phyloP scores from a whole-genome alignment of 2,888 invertebrate species.

The Thera obeliscata region DNA sequence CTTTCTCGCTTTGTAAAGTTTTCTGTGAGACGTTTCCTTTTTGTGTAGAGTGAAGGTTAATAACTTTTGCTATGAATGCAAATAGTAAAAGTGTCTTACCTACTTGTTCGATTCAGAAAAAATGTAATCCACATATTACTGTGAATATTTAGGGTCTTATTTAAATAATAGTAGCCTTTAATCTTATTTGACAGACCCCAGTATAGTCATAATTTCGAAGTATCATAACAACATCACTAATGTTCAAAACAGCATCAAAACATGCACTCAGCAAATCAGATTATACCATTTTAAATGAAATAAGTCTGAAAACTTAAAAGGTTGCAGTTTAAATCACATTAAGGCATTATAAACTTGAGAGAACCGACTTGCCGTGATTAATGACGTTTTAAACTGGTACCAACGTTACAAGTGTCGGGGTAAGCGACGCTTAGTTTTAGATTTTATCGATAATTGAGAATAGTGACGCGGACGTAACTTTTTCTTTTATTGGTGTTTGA shows the following conservation, averaged over 20 bases:
- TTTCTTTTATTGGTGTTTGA: not conserved
- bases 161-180: too few species aligned
- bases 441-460: constrained; percentile 28
- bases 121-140: not conserved
- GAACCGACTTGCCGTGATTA: constrained; percentile 59
- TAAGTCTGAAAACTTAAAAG: constrained; percentile 67
- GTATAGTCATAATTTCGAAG: not conserved
- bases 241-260: constrained; percentile 24
- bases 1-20: constrained; percentile 44
- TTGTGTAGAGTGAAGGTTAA: constrained; percentile 4
- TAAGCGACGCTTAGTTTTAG: constrained; percentile 23
- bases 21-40: constrained; percentile 17
- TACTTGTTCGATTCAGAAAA: too few species aligned
- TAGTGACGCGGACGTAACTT: not conserved
- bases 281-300: constrained; percentile 58
- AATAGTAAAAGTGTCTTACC: not conserved
- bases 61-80: constrained; percentile 11
- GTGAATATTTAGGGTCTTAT: too few species aligned
- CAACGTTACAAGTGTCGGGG: constrained; percentile 51
- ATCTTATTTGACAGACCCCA: not conserved
- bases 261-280: constrained; percentile 53
- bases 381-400: constrained; percentile 78
- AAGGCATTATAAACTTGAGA: constrained; percentile 61
- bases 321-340: constrained; percentile 70
- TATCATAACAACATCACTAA: constrained; percentile 9